phyloP scores from a whole-genome alignment of 1,140 invertebrate genomes.

The Delia radicum region DNA sequence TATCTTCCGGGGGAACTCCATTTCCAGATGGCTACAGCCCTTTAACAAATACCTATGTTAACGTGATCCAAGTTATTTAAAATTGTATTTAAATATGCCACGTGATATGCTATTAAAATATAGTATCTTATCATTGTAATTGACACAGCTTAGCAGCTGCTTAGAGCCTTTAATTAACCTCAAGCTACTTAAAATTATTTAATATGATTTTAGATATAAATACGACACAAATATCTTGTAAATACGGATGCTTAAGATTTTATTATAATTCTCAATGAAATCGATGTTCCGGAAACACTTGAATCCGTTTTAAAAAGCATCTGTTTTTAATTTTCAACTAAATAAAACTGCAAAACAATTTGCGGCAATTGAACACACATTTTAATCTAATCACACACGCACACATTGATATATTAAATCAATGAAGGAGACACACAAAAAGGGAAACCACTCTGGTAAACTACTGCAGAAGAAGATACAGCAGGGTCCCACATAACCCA shows the following conservation, averaged over 20 bases:
- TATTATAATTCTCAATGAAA: neutral
- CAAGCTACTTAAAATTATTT: neutral
- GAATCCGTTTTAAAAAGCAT: neutral
- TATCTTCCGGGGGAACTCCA: too few relatives aligned
- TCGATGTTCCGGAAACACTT: constrained; percentile 5
- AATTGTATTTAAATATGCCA: too few relatives aligned
- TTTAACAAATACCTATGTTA: too few relatives aligned
- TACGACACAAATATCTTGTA: neutral
- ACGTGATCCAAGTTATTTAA: too few relatives aligned
- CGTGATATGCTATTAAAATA: too few relatives aligned
- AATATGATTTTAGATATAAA: too few relatives aligned
- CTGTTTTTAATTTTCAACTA: neutral
- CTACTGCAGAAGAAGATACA: too few relatives aligned
- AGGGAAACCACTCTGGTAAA: neutral
- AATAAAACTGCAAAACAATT: neutral
- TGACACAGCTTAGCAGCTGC: neutral
- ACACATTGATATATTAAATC: neutral
- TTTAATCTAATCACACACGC: constrained; percentile 9
- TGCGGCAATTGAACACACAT: constrained; percentile 6
- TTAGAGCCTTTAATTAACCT: neutral
- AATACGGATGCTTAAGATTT: neutral
- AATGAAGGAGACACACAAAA: neutral
- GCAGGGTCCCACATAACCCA: constrained; percentile 6
- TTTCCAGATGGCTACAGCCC: too few relatives aligned
- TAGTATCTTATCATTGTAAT: neutral